Conservation (phyloP, 2,113 vertebrate genomes). For the Aviceda subcristata region DNA sequence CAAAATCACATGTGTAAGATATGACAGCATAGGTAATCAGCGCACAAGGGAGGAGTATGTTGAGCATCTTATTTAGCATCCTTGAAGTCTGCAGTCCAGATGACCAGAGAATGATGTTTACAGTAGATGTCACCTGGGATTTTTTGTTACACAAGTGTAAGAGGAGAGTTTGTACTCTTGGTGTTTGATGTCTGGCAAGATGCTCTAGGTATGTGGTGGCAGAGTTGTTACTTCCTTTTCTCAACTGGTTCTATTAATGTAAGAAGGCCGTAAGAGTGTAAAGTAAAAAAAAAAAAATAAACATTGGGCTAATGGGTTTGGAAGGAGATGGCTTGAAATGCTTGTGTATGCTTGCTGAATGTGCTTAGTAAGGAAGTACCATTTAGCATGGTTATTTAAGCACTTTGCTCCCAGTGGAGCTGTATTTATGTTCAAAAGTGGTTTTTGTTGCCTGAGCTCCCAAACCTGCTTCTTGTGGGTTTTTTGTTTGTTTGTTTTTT, state of each 20-base stretch:
- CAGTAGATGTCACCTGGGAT: not conserved
- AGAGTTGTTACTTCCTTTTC: not conserved
- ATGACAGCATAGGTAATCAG: not conserved
- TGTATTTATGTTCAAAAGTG: not conserved
- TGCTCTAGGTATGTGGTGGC: not conserved
- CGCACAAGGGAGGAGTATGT: not conserved
- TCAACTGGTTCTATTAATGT: not conserved
- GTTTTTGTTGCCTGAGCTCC: not conserved
- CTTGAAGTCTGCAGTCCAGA: not conserved
- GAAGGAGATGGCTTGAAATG: not conserved
- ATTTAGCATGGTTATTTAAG: conserved; percentile 31
- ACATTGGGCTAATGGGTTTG: not conserved
- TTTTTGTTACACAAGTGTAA: not conserved
- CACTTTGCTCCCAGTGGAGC: not conserved
- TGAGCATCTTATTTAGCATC: not conserved
- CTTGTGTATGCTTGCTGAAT: not conserved
- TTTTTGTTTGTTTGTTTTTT: not conserved
- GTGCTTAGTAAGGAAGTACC: not conserved
- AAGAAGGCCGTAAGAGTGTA: not conserved
- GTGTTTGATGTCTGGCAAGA: not conserved
- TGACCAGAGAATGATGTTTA: not conserved
- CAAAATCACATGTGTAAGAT: not conserved
- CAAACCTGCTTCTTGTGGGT: not conserved
- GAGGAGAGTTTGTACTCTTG: not conserved
- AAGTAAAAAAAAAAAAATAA: not conserved